Conservation (phyloP, 2,888 invertebrate species). For the Habroteleia sp. region DNA sequence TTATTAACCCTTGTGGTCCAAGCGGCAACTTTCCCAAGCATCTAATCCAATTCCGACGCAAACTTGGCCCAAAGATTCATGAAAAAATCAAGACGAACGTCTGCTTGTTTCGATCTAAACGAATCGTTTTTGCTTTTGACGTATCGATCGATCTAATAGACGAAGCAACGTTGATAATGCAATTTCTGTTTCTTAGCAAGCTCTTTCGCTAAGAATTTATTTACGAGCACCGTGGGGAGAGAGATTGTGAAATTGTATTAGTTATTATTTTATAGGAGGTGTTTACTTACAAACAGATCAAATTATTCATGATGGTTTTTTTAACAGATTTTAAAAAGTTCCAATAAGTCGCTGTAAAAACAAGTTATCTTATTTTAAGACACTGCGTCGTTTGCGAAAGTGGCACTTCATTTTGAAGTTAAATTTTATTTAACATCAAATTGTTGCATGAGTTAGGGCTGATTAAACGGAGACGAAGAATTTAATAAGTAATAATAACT, state of each 20-base stretch:
- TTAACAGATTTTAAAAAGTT: no score
- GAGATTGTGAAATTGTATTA: no score
- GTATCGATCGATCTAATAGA: neutral
- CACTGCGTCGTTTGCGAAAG: no score
- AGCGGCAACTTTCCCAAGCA: conserved; percentile 69
- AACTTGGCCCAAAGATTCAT: conserved; percentile 58
- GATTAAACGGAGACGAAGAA: conserved; percentile 10
- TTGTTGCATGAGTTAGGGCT: conserved; percentile 4
- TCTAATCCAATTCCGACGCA: conserved; percentile 74
- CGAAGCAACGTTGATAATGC: conserved; percentile 7
- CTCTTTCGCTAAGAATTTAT: no score
- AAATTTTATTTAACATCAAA: no score
- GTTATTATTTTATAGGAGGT: no score
- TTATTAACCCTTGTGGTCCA: conserved; percentile 66
- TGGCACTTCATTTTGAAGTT: conserved; percentile 6
- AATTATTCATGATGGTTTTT: no score
- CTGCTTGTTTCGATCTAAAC: neutral
- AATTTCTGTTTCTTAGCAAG: neutral
- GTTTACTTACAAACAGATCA: no score
- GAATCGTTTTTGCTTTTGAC: conserved; percentile 21
- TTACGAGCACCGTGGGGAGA: no score
- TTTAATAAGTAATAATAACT: conserved; percentile 50
- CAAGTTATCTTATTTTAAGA: no score
- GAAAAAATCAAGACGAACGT: conserved; percentile 57
- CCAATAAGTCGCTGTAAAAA: no score